phyloP scores from a whole-genome alignment of 2,888 invertebrate genomes.

The Gymnoscelis rufifasciata region DNA sequence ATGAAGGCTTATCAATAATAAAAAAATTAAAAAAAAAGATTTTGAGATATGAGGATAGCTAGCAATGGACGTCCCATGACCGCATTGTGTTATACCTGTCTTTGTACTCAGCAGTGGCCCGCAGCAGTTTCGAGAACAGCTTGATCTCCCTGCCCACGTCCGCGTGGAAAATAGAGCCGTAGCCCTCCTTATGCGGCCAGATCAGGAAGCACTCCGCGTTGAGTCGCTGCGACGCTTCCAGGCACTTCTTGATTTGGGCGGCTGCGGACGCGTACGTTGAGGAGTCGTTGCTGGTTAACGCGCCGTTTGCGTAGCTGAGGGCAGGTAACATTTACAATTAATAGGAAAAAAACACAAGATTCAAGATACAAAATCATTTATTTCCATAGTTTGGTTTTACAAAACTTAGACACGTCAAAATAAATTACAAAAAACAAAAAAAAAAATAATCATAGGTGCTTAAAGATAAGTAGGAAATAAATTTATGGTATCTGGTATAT shows the following conservation, averaged over 20 bases:
- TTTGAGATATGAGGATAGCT: too few relatives aligned
- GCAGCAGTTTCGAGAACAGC: slow-evolving; percentile 79
- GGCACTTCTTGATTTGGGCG: slow-evolving; percentile 80
- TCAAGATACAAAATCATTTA: too few relatives aligned
- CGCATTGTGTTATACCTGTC: slow-evolving; percentile 46
- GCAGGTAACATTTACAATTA: neutral
- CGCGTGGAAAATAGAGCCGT: slow-evolving; percentile 77
- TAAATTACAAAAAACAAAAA: too few relatives aligned
- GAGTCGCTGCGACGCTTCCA: slow-evolving; percentile 80
- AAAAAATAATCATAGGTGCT: too few relatives aligned
- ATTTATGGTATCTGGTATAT: too few relatives aligned
- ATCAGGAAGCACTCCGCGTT: slow-evolving; percentile 81
- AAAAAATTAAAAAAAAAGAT: too few relatives aligned
- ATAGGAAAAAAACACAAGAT: neutral
- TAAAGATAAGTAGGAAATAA: too few relatives aligned
- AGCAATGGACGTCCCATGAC: too few relatives aligned
- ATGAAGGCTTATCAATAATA: too few relatives aligned
- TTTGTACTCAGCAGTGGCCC: slow-evolving; percentile 81
- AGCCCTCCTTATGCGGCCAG: slow-evolving; percentile 81
- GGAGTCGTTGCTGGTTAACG: slow-evolving; percentile 80
- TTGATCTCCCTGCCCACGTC: slow-evolving; percentile 80
- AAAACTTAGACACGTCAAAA: too few relatives aligned
- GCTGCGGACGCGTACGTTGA: slow-evolving; percentile 79
- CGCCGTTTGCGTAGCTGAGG: slow-evolving; percentile 79
- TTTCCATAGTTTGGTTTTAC: too few relatives aligned